Evolutionary conservation across 2,797 vertebrate genomes (phyloP), one percentile per base, ranked within the genome.

Genomic region (Okamejei kenojei): DNA sequence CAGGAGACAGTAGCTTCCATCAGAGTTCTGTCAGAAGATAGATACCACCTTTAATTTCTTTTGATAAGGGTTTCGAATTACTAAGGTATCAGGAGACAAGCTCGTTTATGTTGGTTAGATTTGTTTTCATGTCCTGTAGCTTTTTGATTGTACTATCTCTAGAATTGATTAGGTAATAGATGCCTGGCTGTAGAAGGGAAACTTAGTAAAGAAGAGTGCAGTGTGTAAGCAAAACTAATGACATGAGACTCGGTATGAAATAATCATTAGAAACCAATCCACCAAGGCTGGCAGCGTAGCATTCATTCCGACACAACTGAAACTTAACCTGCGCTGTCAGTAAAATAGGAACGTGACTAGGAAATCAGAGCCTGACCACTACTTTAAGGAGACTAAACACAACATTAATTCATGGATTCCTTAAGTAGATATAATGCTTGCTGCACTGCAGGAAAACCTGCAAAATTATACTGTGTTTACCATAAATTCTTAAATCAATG

Each of bases 231-330:
- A 92, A 92, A 92, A 76, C 90, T 92, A 19, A 92, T n/a, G 90
- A 92, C 90, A 92, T 92, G 90, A 92, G 90, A 76, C 71, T 74
- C 26, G 21, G 71, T 58, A 92, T 92, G 71, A 92, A 92, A 92
- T 92, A 92, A 92, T 92, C 90, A 92, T 92, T 92, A 92, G 71
- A 92, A 92, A 92, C 71, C 90, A 92, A 92, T 92, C 90, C 45
- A 76, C 71, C 71, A 92, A 76, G 68, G 71, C 90, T 76, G 32
- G 90, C 90, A 8, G 71, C 58, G 26, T 92, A 74, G 68, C 68
- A 92, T 76, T 76, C 71, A 76, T 92, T 92, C 90, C 90, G 58
- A 71, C 90, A 92, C 38, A 92, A 71, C 29, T 76, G 90, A 74
- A 92, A 92, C 26, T 76, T 92, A 92, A 92, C 76, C 90, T 92